Base-by-base conservation (phyloP, 2,797 vertebrate species). In the Saxicola maurus region DNA sequence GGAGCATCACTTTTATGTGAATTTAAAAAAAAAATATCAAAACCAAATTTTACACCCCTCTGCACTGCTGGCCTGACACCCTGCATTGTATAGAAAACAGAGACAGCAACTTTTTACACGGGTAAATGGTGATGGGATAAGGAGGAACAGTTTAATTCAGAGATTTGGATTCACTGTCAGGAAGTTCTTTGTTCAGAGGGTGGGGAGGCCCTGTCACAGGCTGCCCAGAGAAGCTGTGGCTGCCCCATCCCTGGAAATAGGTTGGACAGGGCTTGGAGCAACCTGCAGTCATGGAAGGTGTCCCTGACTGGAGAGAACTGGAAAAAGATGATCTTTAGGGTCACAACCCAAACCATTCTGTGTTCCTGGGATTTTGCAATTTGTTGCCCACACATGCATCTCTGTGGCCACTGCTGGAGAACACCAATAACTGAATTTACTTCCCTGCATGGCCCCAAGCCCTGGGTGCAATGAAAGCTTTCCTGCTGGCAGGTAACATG, bases 341-440 rank as follows among this genome's bases (percentile, higher is more conserved):
- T 56, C 38, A 6, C 53, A 76, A 6, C 25, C 9, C 37, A 35
- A 51, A 16, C 38, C 13, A 2, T 13, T 49, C 28, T 16, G 35
- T 42, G 35, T 30, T 28, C 13, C 61, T 48, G 35, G 31, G 48
- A 5, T 35, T 65, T 24, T 57, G 35, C 30, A 59, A 48, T 3
- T 4, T 31, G 7, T 28, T 15, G 2, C 42, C 23, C 42, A 18
- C 31, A 46, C 53, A 11, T 0, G 0, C 15, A 9, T 46, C 59
- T 56, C 53, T 5, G 3, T 6, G 30, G 65, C 35, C 27, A 10
- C 49, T 25, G 67, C 69, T 61, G 51, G 35, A 78, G 52, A 52
- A 9, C 55, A 67, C 23, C 3, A 1, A 15, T 2, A 28, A 45
- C 27, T 7, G 28, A 73, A 67, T 67, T 66, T 13, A 4, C 46